Base-by-base conservation (phyloP, 2,888 invertebrate species). In the Mantis religiosa region DNA sequence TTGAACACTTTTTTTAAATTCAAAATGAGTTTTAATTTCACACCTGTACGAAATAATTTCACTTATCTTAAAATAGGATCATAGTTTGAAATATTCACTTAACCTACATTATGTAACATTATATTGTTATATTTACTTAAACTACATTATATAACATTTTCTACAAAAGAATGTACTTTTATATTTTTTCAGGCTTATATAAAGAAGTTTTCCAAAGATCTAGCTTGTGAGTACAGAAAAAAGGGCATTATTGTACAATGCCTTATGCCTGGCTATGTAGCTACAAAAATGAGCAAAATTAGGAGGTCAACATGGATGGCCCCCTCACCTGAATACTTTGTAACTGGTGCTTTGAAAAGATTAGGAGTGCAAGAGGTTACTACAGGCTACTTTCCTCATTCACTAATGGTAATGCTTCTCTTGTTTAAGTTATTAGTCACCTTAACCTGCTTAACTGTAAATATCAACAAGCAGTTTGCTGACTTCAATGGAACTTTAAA, bases 281-380 rank as follows among this genome's bases (percentile, higher is more conserved):
- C 97, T 30, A 98, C 98, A 0, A 98, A 98, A 92, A 97, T 98
- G 97, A 96, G 97, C 15, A 97, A 97, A 91, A 96, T 98, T 89
- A 91, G 91, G 8, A 94, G 95, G n/a, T 94, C 94, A 82, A 95
- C 96, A 0, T 94, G 96, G 93, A 95, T 97, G 93, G 96, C 97
- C 0, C 98, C 98, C 0, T 95, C 96, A 0, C 95, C 98, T 0
- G 94, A 96, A 84, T 94, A 93, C 81, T 98, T 95, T 92, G 97
- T 97, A 71, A 94, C 94, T 89, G 95, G 96, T 0, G 96, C 97
- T 0, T 92, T 98, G 2, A 94, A 94, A 89, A 95, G 96, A 2
- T 94, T 97, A 14, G 98, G 97, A 1, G 95, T 96, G 84, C 94
- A 95, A 84, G 93, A 94, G 25, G 94, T 94, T 87, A 97, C 97